Evolutionary conservation across 2,888 invertebrate species (phyloP).

Genomic region (Leuctra nigra): DNA sequence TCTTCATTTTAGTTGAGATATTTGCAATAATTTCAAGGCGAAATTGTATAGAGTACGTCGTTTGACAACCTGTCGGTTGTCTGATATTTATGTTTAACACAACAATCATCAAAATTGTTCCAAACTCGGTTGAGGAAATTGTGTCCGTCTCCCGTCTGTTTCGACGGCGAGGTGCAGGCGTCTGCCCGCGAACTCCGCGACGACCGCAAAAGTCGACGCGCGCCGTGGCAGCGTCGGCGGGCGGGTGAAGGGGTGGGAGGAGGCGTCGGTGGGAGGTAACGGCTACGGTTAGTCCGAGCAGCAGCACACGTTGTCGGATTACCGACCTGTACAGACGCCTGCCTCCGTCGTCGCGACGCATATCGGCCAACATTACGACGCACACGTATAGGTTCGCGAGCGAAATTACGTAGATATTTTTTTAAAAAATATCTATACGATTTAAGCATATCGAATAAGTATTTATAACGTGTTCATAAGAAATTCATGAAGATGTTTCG

Average conservation of each 20-base stretch:
- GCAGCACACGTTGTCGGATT: slow-evolving; percentile 25
- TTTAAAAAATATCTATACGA: background rate
- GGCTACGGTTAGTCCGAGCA: background rate
- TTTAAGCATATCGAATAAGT: background rate
- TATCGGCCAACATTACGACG: background rate
- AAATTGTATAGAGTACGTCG: too few species aligned
- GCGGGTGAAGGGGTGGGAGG: background rate
- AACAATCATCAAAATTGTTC: too few species aligned
- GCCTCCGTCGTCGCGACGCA: background rate
- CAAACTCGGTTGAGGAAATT: background rate
- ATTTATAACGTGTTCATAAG: background rate
- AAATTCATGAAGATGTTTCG: background rate
- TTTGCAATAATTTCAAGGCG: too few species aligned
- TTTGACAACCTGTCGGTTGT: too few species aligned
- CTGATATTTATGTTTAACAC: too few species aligned
- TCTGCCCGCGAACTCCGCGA: background rate
- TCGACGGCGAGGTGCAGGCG: too few species aligned
- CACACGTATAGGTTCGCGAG: background rate
- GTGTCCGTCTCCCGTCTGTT: background rate
- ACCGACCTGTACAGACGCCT: slow-evolving; percentile 16
- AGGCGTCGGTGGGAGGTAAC: background rate
- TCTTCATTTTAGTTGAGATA: too few species aligned
- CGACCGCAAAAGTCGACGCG: background rate
- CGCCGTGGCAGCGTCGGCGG: background rate
- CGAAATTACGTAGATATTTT: background rate